phyloP scores from a whole-genome alignment of 1,140 invertebrate species.

The Magallana ariakensis region DNA sequence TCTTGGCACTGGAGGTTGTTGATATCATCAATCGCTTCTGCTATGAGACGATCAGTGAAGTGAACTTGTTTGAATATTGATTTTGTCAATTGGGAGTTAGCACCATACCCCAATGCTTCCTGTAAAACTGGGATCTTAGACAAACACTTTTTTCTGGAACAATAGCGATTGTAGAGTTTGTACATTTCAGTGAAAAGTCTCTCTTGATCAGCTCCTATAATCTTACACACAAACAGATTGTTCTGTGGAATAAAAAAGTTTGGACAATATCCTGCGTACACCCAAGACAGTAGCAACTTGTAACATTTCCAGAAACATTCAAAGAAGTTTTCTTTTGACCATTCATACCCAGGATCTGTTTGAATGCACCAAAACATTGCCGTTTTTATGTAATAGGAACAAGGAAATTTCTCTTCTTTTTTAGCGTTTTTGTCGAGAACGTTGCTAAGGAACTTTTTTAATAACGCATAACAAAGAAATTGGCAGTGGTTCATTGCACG shows the following conservation, averaged over 20 bases:
- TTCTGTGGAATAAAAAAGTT: slow-evolving; percentile 48
- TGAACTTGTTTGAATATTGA: neutral
- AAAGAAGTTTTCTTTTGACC: slow-evolving; percentile 27
- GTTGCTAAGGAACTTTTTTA: slow-evolving; percentile 33
- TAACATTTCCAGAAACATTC: slow-evolving; percentile 42
- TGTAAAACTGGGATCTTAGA: neutral
- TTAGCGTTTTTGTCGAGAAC: neutral
- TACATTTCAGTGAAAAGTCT: slow-evolving; percentile 5
- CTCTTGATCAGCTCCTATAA: slow-evolving; percentile 25
- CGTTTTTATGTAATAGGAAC: slow-evolving; percentile 51
- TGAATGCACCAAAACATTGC: slow-evolving; percentile 40
- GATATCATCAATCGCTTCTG: neutral
- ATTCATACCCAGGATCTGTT: neutral
- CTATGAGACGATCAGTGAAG: neutral
- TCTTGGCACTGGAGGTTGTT: neutral
- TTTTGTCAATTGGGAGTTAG: neutral
- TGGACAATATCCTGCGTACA: slow-evolving; percentile 5
- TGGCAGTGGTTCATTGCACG: slow-evolving; percentile 42
- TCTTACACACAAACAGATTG: slow-evolving; percentile 41
- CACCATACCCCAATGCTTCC: neutral
- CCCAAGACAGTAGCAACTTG: slow-evolving; percentile 29
- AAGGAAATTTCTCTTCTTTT: neutral
- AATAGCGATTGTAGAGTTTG: neutral
- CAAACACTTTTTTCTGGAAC: neutral
- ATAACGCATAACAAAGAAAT: slow-evolving; percentile 36